Evolutionary conservation across 2,797 vertebrate genomes (phyloP), one percentile per base, ranked within the genome.

Genomic region (Megalops cyprinoides): DNA sequence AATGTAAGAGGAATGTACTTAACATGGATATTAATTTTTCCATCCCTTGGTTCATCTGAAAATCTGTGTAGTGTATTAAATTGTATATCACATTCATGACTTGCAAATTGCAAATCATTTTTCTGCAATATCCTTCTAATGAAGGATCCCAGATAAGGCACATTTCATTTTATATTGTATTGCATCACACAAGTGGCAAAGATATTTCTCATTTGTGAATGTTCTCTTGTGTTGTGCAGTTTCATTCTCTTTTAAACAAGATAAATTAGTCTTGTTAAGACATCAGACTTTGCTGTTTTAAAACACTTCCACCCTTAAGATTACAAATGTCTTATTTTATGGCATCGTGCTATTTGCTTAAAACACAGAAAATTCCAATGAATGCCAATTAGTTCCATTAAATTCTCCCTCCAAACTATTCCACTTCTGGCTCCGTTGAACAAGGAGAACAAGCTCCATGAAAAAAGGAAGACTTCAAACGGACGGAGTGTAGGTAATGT

Each of bases 341-440:
- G 79, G 78, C 67, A 46, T 78, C 82, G 80, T 48, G 78, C 74
- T 84, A 74, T 88, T 89, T 87, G 79, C 65, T 79, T 84, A 71
- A 84, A 85, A 79, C 74, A 76, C 79, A 85, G 86, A 49, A 88
- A 89, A 92, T 20, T 93, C 89, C 85, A 90, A 89, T 92, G 90
- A 88, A 79, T 86, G 81, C 85, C 84, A 84, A 81, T 83, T 14
- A 3, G 56, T 83, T 83, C 46, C 84, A 82, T 85, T 84, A 23
- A 20, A 23, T 86, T 89, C 88, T 88, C 90, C 88, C 78, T 89
- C 87, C 87, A 86, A 88, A 90, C 86, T 82, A 79, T 82, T 76
- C 79, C 79, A 28, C 58, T 9, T 48, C n/a, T 46, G 3, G 34
- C 80, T 82, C 81, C 76, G 53, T 65, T 20, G 15, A 69, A 58